phyloP scores from a whole-genome alignment of 2,113 vertebrate species.

The Psammodynastes pulverulentus region DNA sequence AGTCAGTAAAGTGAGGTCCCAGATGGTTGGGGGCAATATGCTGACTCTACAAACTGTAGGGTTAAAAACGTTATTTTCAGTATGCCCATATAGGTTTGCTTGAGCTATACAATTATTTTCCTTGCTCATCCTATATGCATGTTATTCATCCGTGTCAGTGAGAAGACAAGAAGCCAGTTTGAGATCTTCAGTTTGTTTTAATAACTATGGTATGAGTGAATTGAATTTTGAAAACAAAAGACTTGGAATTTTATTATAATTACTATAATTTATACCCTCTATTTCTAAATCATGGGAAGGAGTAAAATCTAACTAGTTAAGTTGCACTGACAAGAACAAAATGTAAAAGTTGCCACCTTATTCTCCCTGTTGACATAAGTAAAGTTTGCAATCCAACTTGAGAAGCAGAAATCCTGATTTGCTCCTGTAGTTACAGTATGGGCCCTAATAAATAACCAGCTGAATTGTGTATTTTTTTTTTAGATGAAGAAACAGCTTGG shows the following conservation, averaged over 20 bases:
- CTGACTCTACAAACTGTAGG: background rate
- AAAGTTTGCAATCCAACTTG: background rate
- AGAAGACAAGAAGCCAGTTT: background rate
- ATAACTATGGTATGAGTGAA: background rate
- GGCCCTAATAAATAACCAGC: slow-evolving; percentile 10
- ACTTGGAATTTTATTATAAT: background rate
- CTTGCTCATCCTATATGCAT: background rate
- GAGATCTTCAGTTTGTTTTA: background rate
- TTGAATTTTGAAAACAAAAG: background rate
- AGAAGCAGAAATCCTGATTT: background rate
- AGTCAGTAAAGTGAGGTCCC: background rate
- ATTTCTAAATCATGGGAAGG: background rate
- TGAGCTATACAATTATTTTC: background rate
- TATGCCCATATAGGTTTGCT: background rate
- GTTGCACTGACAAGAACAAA: background rate
- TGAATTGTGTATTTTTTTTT: slow-evolving; percentile 50
- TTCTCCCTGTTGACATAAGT: background rate
- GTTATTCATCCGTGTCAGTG: background rate
- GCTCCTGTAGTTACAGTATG: slow-evolving; percentile 15
- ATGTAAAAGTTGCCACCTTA: background rate
- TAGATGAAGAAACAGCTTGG: slow-evolving; percentile 95
- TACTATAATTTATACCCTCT: background rate
- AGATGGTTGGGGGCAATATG: background rate
- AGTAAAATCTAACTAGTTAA: background rate
- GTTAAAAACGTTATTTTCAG: background rate